These are phyloP conservation scores for Drosophila athabasca DNA, from an alignment of 1,140 invertebrate species.

Conservation along the genomic window DNA sequence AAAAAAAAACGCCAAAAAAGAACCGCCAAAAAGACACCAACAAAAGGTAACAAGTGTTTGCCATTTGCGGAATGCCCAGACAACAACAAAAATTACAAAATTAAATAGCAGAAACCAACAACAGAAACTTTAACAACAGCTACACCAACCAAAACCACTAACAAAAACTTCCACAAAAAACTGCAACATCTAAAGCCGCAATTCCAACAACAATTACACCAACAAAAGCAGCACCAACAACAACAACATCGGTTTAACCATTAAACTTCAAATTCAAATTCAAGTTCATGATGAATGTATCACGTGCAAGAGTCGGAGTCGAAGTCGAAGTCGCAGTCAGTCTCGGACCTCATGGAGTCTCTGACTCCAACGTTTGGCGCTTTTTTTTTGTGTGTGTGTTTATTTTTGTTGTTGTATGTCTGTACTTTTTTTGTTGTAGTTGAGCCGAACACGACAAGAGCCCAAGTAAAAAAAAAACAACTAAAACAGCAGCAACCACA, in stretches of 20 bases:
- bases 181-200: constrained; percentile 1
- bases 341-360: constrained; percentile 38
- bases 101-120: constrained; percentile 11
- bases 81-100: background rate
- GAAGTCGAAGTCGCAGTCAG: constrained; percentile 48
- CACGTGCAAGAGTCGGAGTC: constrained; percentile 68
- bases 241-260: constrained; percentile 73
- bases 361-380: constrained; percentile 54
- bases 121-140: constrained; percentile 40
- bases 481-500: constrained; percentile 22
- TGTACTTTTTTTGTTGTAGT: constrained; percentile 50
- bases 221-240: constrained; percentile 20
- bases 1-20: constrained; percentile 2
- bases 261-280: constrained; percentile 83
- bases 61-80: constrained; percentile 63
- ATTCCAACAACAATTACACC: constrained; percentile 12
- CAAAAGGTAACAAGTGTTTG: constrained; percentile 69
- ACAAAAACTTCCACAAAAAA: no score
- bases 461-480: constrained; percentile 16
- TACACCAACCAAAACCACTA: constrained; percentile 68
- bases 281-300: constrained; percentile 84
- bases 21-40: constrained; percentile 15
- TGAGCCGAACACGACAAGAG: constrained; percentile 42
- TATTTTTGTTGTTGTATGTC: constrained; percentile 26
- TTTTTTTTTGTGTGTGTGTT: constrained; percentile 21